Evolutionary conservation across 1,140 invertebrate species (phyloP), one percentile per base, ranked within the genome.

Genomic region (Drosophila mauritiana): DNA sequence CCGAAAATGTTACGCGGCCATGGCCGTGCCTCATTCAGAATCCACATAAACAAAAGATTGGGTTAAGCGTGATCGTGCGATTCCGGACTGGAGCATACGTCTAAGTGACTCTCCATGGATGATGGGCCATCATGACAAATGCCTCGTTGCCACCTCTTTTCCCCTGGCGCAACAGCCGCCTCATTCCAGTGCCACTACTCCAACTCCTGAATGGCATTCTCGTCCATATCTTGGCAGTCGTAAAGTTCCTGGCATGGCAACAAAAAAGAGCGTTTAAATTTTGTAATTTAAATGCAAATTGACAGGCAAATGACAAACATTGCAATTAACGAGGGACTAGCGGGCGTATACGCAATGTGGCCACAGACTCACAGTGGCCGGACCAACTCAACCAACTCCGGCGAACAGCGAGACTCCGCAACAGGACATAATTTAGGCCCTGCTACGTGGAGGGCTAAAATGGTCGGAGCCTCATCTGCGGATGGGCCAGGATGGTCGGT

Each of bases 271-370:
- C 80, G 77, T 80, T 89, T 89, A 89, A 89, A 89, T 84, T 89
- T 89, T 89, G 84, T 89, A 89, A 89, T 89, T 89, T 89, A 89
- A 89, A 89, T 89, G 84, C 84, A 89, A 89, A 89, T 89, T 89
- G 84, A 84, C 80, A 80, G 64, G 83, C 79, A 83, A 88, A 88
- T 83, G 83, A 88, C 79, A 89, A 89, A 73, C 84, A 89, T 88
- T 89, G 84, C 84, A 89, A 89, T 89, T 89, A 89, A 89, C 84
- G 65, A 72, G 84, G 84, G 84, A 89, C 77, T 74, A 80, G 85
- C 76, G 77, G 83, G 80, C 77, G 84, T 89, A 89, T 77, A 79
- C 75, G 79, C 75, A 86, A 88, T 76, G 65, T 73, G 73, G 74
- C 74, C 74, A 70, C 63, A 80, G 63, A 54, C 61, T 69, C 43